These are phyloP conservation scores for Anas bahamensis DNA, from an alignment of 2,797 vertebrate species.

Conservation along the genomic window DNA sequence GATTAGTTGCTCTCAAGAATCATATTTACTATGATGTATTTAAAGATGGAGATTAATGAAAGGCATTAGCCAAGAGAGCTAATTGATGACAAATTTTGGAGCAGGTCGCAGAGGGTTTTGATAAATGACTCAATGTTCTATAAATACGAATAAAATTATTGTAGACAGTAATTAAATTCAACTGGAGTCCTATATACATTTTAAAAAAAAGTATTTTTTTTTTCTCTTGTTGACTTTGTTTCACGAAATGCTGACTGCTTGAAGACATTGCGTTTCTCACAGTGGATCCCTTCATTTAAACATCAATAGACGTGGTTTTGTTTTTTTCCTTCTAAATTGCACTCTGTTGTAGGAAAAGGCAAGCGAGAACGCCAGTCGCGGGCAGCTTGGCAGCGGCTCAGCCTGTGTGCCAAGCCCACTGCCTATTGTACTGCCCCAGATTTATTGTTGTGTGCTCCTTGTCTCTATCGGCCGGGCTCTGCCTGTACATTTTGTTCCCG, in stretches of 20 bases:
- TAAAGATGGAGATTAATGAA: constrained; percentile 33
- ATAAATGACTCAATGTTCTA: neutral
- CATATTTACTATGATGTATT: neutral
- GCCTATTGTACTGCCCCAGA: neutral
- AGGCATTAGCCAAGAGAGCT: neutral
- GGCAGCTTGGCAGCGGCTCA: constrained; percentile 14
- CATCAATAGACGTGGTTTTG: neutral
- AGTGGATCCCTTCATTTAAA: neutral
- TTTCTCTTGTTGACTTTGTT: neutral
- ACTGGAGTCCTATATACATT: neutral
- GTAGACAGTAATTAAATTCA: neutral
- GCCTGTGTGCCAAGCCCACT: neutral
- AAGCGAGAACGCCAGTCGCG: neutral
- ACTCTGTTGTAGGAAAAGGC: neutral
- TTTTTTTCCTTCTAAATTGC: neutral
- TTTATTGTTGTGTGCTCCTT: neutral
- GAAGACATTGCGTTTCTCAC: neutral
- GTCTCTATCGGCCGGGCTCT: neutral
- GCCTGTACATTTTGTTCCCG: constrained; percentile 13
- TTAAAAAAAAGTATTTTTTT: neutral
- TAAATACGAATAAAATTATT: neutral
- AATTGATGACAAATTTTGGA: constrained; percentile 1
- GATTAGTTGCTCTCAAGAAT: neutral
- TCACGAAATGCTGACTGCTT: neutral
- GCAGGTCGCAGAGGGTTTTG: constrained; percentile 18